These are phyloP conservation scores for Oceanodroma leucorhoa DNA, from an alignment of 2,797 vertebrate species.

Conservation along the genomic window DNA sequence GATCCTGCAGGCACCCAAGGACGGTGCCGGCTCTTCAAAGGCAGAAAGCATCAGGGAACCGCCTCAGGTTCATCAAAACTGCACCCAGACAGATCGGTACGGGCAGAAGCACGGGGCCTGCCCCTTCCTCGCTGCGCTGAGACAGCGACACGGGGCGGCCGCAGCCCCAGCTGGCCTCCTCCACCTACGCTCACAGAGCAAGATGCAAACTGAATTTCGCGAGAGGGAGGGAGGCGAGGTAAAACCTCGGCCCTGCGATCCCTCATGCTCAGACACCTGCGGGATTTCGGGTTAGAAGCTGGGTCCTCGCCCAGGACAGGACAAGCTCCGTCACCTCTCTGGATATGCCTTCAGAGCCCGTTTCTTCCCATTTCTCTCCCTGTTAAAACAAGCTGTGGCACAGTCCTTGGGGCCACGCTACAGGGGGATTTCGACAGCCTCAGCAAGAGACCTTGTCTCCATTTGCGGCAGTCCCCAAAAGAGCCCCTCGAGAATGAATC, in stretches of 20 bases:
- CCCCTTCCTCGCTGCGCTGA: accelerated
- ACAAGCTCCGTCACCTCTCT: not conserved
- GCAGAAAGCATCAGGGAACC: not conserved
- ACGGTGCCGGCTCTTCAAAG: not conserved
- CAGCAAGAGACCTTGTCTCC: not conserved
- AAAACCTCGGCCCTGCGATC: not conserved
- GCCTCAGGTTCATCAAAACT: not conserved
- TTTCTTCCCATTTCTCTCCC: not conserved
- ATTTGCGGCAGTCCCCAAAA: accelerated
- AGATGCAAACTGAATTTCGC: accelerated
- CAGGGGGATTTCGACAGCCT: not conserved
- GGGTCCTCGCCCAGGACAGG: accelerated
- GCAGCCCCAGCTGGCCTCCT: accelerated
- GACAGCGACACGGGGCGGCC: accelerated
- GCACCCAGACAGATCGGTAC: accelerated
- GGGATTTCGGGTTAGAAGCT: not conserved
- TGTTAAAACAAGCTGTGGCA: not conserved
- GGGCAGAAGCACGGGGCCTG: not conserved
- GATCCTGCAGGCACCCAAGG: not conserved
- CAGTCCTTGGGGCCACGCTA: not conserved
- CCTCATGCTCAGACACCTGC: not conserved
- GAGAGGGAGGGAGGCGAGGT: not conserved
- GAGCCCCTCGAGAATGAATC: accelerated
- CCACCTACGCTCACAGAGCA: not conserved
- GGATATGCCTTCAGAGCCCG: not conserved